Evolutionary conservation across 1,140 invertebrate species (phyloP), one percentile per base, ranked within the genome.

Genomic region (Potamilus streckersoni): DNA sequence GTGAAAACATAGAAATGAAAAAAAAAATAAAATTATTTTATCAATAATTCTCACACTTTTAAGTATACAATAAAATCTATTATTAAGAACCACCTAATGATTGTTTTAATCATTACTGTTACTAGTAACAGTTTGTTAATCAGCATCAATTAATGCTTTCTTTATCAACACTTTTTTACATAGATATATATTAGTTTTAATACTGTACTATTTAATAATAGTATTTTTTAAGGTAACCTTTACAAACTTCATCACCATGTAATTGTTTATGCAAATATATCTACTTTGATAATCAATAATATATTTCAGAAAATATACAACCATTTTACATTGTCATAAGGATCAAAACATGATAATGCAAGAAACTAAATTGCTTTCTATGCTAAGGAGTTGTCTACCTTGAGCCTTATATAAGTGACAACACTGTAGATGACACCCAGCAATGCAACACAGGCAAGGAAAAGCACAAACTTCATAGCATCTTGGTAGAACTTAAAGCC

Each of bases 401-500:
- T 73, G 49, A 84, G 75, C 38, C 31, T 80, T 16, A 84, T 80
- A 58, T 83, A 81, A 23, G 93, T 92, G 13, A 94, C 90, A 31
- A 97, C 90, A 0, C 96, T 97, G 83, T 98, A 98, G 27, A 94
- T 90, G 81, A 97, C 94, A 5, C 96, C 96, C 65, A 94, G 64
- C 0, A 92, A 86, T 12, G 96, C 95, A 62, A 98, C 94, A 55
- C 92, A 76, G 2, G 93, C 93, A 23, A 98, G 89, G 80, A 97
- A 94, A 38, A 94, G 93, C 72, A 98, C 94, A 89, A 98, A 98
- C 85, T 95, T 96, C 83, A 97, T 94, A 1, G 96, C 94, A 88
- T 98, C 96, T 83, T 94, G 93, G 83, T 97, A 96, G 88, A 98
- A 98, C 85, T 96, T 94, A 87, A 97, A 96, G 83, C 95, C 95